Evolutionary conservation across 2,888 invertebrate species (phyloP), one percentile per base, ranked within the genome.

Genomic region (Melanostoma mellinum): DNA sequence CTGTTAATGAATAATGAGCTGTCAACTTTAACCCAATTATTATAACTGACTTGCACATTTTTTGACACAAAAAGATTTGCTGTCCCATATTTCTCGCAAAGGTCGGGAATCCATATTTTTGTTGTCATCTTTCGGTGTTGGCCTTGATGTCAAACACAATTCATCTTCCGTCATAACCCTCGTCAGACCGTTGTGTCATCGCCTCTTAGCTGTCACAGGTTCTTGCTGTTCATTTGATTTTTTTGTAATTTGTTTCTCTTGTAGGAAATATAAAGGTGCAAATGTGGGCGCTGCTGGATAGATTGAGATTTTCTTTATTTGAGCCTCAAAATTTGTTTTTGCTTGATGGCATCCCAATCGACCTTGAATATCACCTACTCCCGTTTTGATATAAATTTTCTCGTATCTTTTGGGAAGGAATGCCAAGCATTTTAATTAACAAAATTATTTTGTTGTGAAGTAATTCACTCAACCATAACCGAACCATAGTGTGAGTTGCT

Each of bases 381-480:
- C n/a, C 36, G 35, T 20, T 60, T 20, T 20, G 20, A 58, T 40
- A 60, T n/a, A 60, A 50, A 50, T 50, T 32, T 58, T 35, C 50
- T 9, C 55, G 3, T 68, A 35, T 50, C 8, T 33, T 44, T 44
- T 44, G 3, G 8, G 2, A 10, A 46, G 46, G 52, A 74, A 67
- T 67, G 42, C 35, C 5, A 38, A 74, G 48, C 55, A 67, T 74
- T 50, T 74, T 58, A 68, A 75, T 75, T 75, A 60, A 68, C 42
- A n/a, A 44, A 60, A 68, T 76, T 69, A 53, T 40, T 61, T 73
- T 67, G 73, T 52, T 72, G 36, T 58, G 65, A 67, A 60, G 56
- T 46, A 53, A 56, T 48, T 48, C 50, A 35, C 20, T 36, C 48
- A 65, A 56, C 56, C 74, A 1, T 5, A 9, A 38, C 56, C 56